phyloP scores from a whole-genome alignment of 2,113 vertebrate species.

The Erinaceus europaeus region DNA sequence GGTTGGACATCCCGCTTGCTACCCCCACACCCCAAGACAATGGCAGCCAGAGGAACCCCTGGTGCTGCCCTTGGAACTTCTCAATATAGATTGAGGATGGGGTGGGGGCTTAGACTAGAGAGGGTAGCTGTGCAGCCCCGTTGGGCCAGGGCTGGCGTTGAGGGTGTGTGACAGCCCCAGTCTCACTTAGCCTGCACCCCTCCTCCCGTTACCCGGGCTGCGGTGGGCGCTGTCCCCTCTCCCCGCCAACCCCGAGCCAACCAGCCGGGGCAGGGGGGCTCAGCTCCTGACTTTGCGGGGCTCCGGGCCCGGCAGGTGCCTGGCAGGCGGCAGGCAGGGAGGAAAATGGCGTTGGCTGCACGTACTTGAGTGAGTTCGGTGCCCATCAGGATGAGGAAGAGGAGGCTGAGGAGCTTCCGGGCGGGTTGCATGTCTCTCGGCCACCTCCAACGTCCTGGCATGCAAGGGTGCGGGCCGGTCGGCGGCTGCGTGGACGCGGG shows the following conservation, averaged over 20 bases:
- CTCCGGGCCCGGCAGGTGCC: not conserved
- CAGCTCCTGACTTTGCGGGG: constrained; percentile 28
- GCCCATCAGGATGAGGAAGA: constrained; percentile 95
- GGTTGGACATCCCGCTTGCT: not conserved
- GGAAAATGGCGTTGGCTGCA: constrained; percentile 85
- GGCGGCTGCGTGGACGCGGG: constrained; percentile 63
- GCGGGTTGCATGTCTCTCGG: constrained; percentile 92
- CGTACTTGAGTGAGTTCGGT: constrained; percentile 98
- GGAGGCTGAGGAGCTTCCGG: constrained; percentile 94
- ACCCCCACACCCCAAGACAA: not conserved
- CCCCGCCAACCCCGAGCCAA: not conserved
- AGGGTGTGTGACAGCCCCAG: too few relatives aligned
- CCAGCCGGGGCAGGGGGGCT: not conserved
- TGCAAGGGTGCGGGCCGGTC: constrained; percentile 78
- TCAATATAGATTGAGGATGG: not conserved
- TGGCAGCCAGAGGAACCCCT: not conserved
- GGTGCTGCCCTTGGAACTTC: constrained; percentile 52
- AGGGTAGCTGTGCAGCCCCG: not conserved
- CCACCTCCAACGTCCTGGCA: constrained; percentile 85
- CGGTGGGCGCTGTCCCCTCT: not conserved
- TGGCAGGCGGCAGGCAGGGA: not conserved
- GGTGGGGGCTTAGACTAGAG: not conserved
- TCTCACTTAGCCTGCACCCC: too few relatives aligned
- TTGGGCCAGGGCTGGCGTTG: not conserved
- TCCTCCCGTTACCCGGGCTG: not conserved